Base-by-base conservation (phyloP, 2,888 invertebrate species). In the Sinhomidia bicolor region DNA sequence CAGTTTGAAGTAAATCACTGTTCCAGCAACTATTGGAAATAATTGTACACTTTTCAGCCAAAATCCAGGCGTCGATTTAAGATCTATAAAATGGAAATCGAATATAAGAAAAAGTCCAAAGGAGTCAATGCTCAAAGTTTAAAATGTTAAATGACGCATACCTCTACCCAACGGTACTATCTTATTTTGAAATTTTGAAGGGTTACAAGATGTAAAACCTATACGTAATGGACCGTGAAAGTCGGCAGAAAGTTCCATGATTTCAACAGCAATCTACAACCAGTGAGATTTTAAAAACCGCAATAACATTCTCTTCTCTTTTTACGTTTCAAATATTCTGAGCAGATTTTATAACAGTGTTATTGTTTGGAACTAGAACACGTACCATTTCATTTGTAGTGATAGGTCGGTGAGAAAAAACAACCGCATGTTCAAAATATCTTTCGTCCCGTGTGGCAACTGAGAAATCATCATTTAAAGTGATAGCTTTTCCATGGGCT, bases 131-230 rank as follows among this genome's bases (percentile, higher is more conserved):
- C 36, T 3, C 36, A 36, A 36, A 7, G 36, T 36, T 36, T 36
- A 41, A 6, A 51, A 5, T n/a, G n/a, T n/a, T 29, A 14, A 29
- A 79, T 12, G 12, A 81, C 0, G 47, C 47, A 17, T 71, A 83
- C 83, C 82, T 54, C 83, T 44, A 0, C 84, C 83, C 1, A 87
- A 14, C 5, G 83, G 87, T 17, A 82, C 81, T 51, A 23, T 47
- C 3, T 81, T 78, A 23, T 81, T 79, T 5, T 79, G 0, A 12
- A 85, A 74, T 7, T 17, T 41, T 65, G 54, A 74, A 17, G 91
- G 91, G 76, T 91, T 65, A 32, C 86, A 76, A 26, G 87, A 41
- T 6, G 91, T 91, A 32, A 91, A 89, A 20, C 91, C 91, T 71
- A 91, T 82, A 17, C 89, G 76, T 6, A 90, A 23, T 9, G 90